Percentiles rank a stretch among this genome's conserved stretches.
phyloP scores from a whole-genome alignment of 1,140 invertebrate species.

The Akabosia matsudoensis region DNA sequence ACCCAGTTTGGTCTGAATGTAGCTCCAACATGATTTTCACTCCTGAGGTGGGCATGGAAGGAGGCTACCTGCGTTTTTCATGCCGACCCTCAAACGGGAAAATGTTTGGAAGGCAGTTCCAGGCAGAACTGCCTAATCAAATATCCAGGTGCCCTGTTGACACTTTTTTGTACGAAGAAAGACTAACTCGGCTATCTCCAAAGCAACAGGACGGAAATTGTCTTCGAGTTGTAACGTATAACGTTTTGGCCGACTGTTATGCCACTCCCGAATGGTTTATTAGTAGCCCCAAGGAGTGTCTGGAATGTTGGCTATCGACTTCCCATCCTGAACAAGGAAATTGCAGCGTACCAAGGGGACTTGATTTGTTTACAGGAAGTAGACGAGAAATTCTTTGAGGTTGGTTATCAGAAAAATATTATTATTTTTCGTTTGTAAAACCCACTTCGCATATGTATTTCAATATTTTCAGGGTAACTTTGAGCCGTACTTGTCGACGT shows the following conservation, averaged over 20 bases:
- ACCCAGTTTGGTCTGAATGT: not conserved
- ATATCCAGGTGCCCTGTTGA: constrained; percentile 21
- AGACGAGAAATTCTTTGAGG: constrained; percentile 60
- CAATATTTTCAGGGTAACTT: constrained; percentile 65
- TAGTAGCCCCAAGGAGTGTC: constrained; percentile 73
- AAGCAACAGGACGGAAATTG: constrained; percentile 49
- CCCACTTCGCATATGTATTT: not conserved
- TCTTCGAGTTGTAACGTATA: constrained; percentile 80
- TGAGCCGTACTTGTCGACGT: constrained; percentile 57
- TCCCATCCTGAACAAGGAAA: constrained; percentile 40
- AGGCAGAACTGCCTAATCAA: constrained; percentile 12
- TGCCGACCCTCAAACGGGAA: constrained; percentile 30
- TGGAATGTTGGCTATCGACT: constrained; percentile 76
- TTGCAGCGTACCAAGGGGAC: constrained; percentile 71
- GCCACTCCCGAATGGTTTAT: constrained; percentile 60
- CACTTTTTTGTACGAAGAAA: constrained; percentile 32
- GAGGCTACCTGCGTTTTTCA: constrained; percentile 31
- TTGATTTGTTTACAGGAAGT: constrained; percentile 91
- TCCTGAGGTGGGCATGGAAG: constrained; percentile 25
- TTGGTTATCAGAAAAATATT: not conserved
- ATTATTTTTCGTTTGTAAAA: not conserved
- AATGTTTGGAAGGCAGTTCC: constrained; percentile 29
- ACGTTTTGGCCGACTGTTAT: constrained; percentile 83
- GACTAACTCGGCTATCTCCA: constrained; percentile 26
- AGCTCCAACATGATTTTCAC: constrained; percentile 17